Evolutionary conservation across 2,888 invertebrate genomes (phyloP).

Genomic region (Thymelicus lineola): DNA sequence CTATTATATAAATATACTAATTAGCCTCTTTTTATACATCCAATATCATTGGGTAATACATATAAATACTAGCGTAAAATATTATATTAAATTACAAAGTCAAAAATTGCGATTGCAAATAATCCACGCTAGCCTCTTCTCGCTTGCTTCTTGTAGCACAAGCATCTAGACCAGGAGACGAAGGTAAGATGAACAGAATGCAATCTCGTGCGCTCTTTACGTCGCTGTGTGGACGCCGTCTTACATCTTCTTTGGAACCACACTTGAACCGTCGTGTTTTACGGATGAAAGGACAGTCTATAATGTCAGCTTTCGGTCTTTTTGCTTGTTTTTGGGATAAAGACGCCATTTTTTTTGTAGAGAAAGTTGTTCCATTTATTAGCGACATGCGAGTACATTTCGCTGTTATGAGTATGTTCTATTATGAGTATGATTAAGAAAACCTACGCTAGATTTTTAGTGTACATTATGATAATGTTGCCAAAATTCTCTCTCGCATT

Average conservation of each 20-base stretch:
- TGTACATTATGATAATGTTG: too few relatives aligned
- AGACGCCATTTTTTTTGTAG: neutral
- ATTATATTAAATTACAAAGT: too few relatives aligned
- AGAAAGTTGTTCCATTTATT: neutral
- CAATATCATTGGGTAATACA: too few relatives aligned
- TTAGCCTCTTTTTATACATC: too few relatives aligned
- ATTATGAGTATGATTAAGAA: too few relatives aligned
- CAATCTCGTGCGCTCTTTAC: slow-evolving; percentile 57
- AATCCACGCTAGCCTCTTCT: slow-evolving; percentile 29
- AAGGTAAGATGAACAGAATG: slow-evolving; percentile 71
- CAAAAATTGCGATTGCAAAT: neutral
- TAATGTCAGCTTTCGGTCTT: neutral
- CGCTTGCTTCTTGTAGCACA: slow-evolving; percentile 44
- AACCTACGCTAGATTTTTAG: too few relatives aligned
- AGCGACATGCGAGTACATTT: too few relatives aligned
- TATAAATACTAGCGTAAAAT: too few relatives aligned
- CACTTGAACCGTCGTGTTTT: neutral
- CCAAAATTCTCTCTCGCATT: too few relatives aligned
- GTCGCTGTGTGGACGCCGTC: neutral
- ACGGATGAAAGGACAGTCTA: neutral
- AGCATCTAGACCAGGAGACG: slow-evolving; percentile 62
- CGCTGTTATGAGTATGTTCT: too few relatives aligned
- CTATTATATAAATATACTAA: too few relatives aligned
- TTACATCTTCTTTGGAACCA: neutral
- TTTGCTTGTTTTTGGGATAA: neutral